Evolutionary conservation across 2,797 vertebrate genomes (phyloP).

Genomic region (Hapalemur alaotrensis): DNA sequence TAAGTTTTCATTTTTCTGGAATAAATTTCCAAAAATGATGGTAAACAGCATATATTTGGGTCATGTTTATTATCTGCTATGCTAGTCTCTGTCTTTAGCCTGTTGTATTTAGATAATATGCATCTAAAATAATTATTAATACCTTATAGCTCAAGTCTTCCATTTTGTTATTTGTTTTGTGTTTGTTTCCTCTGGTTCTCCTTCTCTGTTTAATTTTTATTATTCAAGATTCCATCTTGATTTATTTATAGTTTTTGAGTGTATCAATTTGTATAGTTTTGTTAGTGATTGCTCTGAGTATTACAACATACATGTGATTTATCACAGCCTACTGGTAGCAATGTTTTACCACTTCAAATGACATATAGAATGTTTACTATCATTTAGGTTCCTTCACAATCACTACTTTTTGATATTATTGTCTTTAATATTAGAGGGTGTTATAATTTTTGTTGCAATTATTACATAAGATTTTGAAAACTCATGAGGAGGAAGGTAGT

Average conservation of each 20-base stretch:
- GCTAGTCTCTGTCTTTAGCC: background rate
- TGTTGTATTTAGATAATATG: background rate
- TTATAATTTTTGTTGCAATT: background rate
- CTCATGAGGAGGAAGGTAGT: background rate
- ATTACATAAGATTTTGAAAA: background rate
- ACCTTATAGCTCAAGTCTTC: background rate
- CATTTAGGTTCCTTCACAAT: background rate
- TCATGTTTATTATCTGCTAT: background rate
- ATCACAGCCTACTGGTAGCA: background rate
- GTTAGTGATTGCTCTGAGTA: background rate
- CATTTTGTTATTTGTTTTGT: background rate
- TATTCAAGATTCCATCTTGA: background rate
- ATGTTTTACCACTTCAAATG: background rate
- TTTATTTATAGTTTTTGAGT: background rate
- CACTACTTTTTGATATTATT: background rate
- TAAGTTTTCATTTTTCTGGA: background rate
- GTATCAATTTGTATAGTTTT: background rate
- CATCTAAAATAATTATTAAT: background rate
- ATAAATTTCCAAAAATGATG: background rate
- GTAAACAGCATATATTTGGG: background rate
- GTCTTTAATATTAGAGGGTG: background rate
- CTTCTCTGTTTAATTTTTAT: background rate
- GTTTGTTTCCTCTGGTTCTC: background rate
- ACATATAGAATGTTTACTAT: background rate
- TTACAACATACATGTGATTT: background rate